Percentiles rank a stretch among this genome's conserved stretches.
These are phyloP conservation scores for Clupea harengus DNA, from an alignment of 2,113 vertebrate species.

Conservation along the genomic window DNA sequence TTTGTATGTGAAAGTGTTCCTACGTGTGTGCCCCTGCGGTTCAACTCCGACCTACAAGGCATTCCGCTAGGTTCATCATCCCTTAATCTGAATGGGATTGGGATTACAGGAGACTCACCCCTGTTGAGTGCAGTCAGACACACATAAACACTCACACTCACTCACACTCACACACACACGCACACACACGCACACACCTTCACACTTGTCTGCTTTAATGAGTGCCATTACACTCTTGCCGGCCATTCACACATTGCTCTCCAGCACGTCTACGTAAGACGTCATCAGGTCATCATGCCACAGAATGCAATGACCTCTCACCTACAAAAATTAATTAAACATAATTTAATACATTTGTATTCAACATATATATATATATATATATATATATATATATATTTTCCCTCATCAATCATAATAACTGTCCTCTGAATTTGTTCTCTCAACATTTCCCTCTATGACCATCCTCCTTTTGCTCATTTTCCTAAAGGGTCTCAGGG, in stretches of 20 bases:
- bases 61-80: constrained; percentile 35
- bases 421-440: too few relatives aligned
- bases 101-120: constrained; percentile 39
- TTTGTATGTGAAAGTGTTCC: neutral
- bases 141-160: neutral
- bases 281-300: neutral
- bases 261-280: neutral
- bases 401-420: too few relatives aligned
- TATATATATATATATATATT: too few relatives aligned
- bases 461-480: neutral
- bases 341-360: neutral
- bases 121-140: constrained; percentile 18
- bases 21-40: neutral
- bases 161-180: too few relatives aligned
- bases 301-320: neutral
- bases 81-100: constrained; percentile 44
- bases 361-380: neutral
- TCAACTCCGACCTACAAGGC: constrained; percentile 26
- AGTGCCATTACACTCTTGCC: neutral
- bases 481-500: neutral
- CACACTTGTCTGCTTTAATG: neutral
- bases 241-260: neutral
- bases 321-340: neutral
- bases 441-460: neutral
- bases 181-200: neutral